These are phyloP conservation scores for Paramormyrops kingsleyae DNA, from an alignment of 2,113 vertebrate species.

Conservation along the genomic window DNA sequence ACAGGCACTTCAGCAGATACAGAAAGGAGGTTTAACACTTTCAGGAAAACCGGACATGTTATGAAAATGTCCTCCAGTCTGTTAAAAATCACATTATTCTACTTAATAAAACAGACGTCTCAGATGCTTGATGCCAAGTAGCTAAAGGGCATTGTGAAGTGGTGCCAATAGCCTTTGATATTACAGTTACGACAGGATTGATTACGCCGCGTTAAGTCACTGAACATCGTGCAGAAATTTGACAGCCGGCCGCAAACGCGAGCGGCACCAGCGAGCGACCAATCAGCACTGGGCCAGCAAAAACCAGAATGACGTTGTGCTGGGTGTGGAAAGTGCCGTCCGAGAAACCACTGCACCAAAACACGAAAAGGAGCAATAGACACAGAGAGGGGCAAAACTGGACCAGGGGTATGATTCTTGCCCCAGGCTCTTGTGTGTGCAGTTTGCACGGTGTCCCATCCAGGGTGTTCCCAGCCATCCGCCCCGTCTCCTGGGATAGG, in stretches of 20 bases:
- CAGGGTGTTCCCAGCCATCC: neutral
- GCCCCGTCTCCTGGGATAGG: neutral
- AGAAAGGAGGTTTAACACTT: neutral
- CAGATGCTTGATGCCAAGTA: neutral
- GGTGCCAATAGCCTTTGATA: neutral
- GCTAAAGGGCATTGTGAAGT: neutral
- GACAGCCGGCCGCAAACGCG: neutral
- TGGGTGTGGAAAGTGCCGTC: neutral
- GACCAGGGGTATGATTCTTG: neutral
- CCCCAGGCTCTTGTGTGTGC: neutral
- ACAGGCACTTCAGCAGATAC: neutral
- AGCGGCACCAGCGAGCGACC: neutral
- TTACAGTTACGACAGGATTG: neutral
- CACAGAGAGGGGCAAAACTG: neutral
- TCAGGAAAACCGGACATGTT: neutral
- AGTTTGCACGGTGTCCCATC: neutral
- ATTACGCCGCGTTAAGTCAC: neutral
- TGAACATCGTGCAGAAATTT: neutral
- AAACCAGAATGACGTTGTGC: neutral
- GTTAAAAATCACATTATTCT: neutral
- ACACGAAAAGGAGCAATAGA: neutral
- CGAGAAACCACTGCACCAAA: neutral
- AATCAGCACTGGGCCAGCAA: neutral
- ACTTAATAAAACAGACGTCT: neutral
- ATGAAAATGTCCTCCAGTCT: neutral